Evolutionary conservation across 2,888 invertebrate species (phyloP).

Genomic region (Nematopogon swammerdamellus): DNA sequence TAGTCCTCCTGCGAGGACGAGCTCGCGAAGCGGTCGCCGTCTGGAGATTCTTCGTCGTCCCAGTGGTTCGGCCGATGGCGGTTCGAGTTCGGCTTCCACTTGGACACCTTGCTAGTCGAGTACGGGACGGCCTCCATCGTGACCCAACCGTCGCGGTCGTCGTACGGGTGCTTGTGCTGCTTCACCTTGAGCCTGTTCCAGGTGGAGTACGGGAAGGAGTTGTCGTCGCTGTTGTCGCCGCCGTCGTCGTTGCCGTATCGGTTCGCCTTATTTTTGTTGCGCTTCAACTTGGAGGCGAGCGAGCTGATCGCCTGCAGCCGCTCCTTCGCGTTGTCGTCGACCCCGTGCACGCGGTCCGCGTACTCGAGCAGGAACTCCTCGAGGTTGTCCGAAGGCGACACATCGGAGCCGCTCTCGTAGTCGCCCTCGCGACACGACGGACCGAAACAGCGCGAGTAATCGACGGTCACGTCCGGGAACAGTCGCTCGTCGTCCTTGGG

Average conservation of each 20-base stretch:
- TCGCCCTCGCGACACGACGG: constrained; percentile 40
- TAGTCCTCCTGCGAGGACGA: constrained; percentile 25
- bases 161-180: constrained; percentile 58
- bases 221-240: constrained; percentile 20
- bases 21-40: constrained; percentile 18
- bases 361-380: constrained; percentile 61
- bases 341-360: constrained; percentile 53
- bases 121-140: constrained; percentile 74
- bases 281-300: constrained; percentile 45
- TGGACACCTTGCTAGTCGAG: constrained; percentile 77
- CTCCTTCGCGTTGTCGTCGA: constrained; percentile 35
- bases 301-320: constrained; percentile 41
- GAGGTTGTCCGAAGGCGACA: constrained; percentile 50
- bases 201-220: constrained; percentile 29
- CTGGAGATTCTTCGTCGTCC: constrained; percentile 33
- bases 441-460: constrained; percentile 39
- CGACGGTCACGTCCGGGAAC: constrained; percentile 18
- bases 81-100: constrained; percentile 68
- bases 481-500: neutral
- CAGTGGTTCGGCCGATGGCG: constrained; percentile 47
- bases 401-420: constrained; percentile 22
- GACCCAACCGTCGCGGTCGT: constrained; percentile 75
- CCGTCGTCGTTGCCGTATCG: constrained; percentile 20
- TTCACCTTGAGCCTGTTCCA: constrained; percentile 54
- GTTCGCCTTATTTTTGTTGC: constrained; percentile 33